A percentile compares a stretch with the other conserved stretches of the same genome.
phyloP scores from a whole-genome alignment of 2,113 vertebrate species.

The Lasiurus cinereus region DNA sequence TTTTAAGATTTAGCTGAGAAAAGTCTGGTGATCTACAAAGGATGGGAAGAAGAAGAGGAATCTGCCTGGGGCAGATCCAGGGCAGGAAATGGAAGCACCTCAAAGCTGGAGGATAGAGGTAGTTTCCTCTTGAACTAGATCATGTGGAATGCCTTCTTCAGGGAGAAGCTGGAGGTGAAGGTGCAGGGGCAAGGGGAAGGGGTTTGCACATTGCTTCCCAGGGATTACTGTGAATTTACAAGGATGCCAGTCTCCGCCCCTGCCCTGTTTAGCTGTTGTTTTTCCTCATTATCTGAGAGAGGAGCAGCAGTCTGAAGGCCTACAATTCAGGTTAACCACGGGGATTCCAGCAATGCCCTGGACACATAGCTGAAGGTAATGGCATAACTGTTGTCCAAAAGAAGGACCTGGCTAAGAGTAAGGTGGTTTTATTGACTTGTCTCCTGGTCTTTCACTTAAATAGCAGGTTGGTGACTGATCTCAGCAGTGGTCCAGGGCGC shows the following conservation, averaged over 20 bases:
- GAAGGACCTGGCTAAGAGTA: neutral
- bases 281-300: neutral
- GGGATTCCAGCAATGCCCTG: no score
- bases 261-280: neutral
- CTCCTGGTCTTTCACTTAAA: neutral
- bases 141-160: neutral
- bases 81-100: neutral
- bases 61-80: rapidly evolving
- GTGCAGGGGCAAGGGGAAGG: no score
- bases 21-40: neutral
- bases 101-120: neutral
- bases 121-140: neutral
- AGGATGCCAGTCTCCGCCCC: neutral
- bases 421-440: conserved; percentile 1
- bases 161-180: neutral
- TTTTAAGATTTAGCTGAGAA: neutral
- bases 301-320: neutral
- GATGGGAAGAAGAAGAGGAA: neutral
- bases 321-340: neutral
- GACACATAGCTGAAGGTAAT: neutral
- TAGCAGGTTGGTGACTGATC: no score
- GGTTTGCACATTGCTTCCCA: rapidly evolving
- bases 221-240: neutral
- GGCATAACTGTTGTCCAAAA: neutral
- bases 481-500: neutral